Base-by-base conservation (phyloP, 2,888 invertebrate species). In the Rhagonycha lutea region DNA sequence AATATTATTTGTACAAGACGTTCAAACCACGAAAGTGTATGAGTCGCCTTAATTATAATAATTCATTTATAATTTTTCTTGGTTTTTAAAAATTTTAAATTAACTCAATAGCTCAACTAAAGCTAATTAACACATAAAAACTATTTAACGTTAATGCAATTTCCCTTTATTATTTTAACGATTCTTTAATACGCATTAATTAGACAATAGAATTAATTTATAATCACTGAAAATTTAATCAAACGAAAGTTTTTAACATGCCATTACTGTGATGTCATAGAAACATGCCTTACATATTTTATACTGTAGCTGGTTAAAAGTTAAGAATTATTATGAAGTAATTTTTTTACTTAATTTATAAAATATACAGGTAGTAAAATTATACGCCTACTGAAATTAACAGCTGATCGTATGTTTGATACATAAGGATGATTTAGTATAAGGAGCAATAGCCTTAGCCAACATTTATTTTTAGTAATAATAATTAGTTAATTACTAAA, bases 401-500 rank as follows among this genome's bases (percentile, higher is more conserved):
- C 63, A 65, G 63, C 26, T 65, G 23, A 65, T 47, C 12, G n/a
- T 47, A 8, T 47, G 47, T 18, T 29, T 24, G 28, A n/a, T 47
- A 47, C 23, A 47, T 65, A 7, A 67, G 47, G 47, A 65, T 71
- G 71, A 72, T 72, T 72, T 72, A 72, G 65, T 72, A 24, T 24
- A 12, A 60, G 70, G 47, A 72, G 71, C 65, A 72, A 67, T 63
- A 72, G 32, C 65, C 71, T 67, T 28, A 67, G 63, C 11, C 24
- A 47, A 72, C 32, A 47, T 72, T 72, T 72, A 65, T 65, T 65
- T 14, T 24, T 24, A 65, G 69, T 70, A 69, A 68, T 70, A 68
- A 70, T 70, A 70, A 74, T 68, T 74, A 70, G 32, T 70, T 74
- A 70, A 74, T 74, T 74, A 74, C 65, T 29, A 67, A 62, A 70